Conservation (phyloP, 2,888 invertebrate genomes). For the Acanthosoma haemorrhoidale region DNA sequence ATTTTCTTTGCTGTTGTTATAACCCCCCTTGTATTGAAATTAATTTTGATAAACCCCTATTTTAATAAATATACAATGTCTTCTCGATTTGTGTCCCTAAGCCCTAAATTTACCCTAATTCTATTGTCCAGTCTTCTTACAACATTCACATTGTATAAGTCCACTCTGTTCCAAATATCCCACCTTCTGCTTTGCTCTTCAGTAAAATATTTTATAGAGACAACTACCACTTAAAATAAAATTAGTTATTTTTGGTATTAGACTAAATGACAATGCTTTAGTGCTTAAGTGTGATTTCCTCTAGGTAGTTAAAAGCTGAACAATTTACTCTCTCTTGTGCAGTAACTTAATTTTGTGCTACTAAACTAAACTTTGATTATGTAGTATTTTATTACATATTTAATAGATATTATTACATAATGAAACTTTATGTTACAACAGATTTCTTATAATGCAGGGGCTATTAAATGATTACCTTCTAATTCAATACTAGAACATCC, state of each 20-base stretch:
- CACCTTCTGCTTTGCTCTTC: background rate
- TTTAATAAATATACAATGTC: conserved; percentile 2
- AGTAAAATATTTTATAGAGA: background rate
- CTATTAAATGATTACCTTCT: background rate
- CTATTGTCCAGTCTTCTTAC: conserved; percentile 24
- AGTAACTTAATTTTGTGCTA: conserved; percentile 7
- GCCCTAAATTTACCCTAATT: conserved; percentile 10
- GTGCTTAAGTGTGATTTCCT: background rate
- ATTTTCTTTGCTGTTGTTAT: no score
- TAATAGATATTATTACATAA: background rate
- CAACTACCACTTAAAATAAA: background rate
- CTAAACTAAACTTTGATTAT: conserved; percentile 19
- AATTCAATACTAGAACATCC: background rate
- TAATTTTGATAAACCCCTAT: no score
- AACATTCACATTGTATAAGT: background rate
- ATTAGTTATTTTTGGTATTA: background rate
- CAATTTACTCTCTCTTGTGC: conserved; percentile 16
- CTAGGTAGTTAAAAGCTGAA: background rate
- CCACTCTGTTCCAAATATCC: background rate
- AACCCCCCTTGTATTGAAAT: no score
- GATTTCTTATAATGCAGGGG: background rate
- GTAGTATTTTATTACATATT: background rate
- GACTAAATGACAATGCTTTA: background rate
- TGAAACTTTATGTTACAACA: background rate
- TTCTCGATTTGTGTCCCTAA: background rate